Percentiles rank a stretch among this genome's conserved stretches.
These are phyloP conservation scores for Dioctria linearis DNA, from an alignment of 2,888 invertebrate species.

Conservation along the genomic window DNA sequence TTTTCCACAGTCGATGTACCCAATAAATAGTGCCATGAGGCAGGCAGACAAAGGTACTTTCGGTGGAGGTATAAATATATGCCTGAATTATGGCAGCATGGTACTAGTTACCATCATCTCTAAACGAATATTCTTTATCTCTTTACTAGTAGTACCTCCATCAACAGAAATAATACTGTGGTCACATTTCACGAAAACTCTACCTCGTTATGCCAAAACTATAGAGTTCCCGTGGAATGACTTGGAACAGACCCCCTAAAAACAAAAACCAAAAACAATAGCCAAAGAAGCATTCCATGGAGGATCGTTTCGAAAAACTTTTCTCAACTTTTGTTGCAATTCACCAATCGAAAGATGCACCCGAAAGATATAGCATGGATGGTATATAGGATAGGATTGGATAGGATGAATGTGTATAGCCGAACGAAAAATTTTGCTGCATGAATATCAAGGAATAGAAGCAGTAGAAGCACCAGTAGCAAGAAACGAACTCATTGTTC, in stretches of 20 bases:
- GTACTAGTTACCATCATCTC: not conserved
- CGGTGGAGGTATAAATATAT: too few species aligned
- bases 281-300: not conserved
- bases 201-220: not conserved
- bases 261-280: not conserved
- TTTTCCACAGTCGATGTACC: constrained; percentile 11
- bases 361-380: constrained; percentile 3
- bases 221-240: not conserved
- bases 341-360: constrained; percentile 20
- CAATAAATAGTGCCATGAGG: not conserved
- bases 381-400: not conserved
- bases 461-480: not conserved
- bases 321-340: constrained; percentile 1
- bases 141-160: constrained; percentile 4
- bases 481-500: constrained; percentile 19
- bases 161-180: constrained; percentile 22
- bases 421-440: not conserved
- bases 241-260: not conserved
- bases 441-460: too few species aligned
- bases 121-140: constrained; percentile 31
- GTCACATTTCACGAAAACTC: constrained; percentile 11
- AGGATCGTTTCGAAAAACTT: not conserved
- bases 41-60: not conserved
- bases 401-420: not conserved
- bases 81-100: not conserved